Evolutionary conservation across 2,113 vertebrate species (phyloP), one percentile per base, ranked within the genome.

Genomic region (Onychostoma macrolepis): DNA sequence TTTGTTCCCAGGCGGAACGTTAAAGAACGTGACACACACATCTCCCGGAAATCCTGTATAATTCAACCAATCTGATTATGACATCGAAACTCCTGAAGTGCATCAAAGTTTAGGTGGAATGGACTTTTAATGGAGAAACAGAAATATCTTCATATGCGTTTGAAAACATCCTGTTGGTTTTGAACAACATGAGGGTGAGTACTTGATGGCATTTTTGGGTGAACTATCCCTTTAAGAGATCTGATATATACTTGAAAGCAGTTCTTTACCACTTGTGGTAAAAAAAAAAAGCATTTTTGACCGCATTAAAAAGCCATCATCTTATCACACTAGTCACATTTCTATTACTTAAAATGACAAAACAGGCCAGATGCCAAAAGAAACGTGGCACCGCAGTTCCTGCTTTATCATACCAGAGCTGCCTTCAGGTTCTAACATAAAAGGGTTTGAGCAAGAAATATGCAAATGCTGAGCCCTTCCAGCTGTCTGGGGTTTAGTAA

Each of bases 391-490:
- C 24, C 58, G 0, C 3, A 21, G n/a, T 63, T 63, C 36, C 80
- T 65, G 38, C 13, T 80, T 50, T 17, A 48, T 50, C 21, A 65
- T 67, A 67, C 38, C 58, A 69, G 28, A 61, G 50, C 30, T 61
- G 83, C 83, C 19, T 61, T 43, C 24, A 41, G 17, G 41, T 50
- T 79, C 6, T n/a, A 85, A 77, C 26, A 12, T 48, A 86, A 69
- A 78, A 65, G 38, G 56, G 41, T 24, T 17, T 19, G 17, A 24
- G 26, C 12, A 21, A 56, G 63, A 80, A 69, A 61, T 61, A 30
- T 53, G 15, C n/a, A 45, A 30, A 65, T 21, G 15, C 36, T 19
- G n/a, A 65, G 41, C n/a, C 38, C 41, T 45, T 75, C 38, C 38
- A 26, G 56, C 75, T 53, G 30, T 24, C 21, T 2, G 33, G 11